Percentiles rank a stretch among this genome's conserved stretches.
Evolutionary conservation across 2,113 vertebrate genomes (phyloP).

Genomic region (Alectura lathami): DNA sequence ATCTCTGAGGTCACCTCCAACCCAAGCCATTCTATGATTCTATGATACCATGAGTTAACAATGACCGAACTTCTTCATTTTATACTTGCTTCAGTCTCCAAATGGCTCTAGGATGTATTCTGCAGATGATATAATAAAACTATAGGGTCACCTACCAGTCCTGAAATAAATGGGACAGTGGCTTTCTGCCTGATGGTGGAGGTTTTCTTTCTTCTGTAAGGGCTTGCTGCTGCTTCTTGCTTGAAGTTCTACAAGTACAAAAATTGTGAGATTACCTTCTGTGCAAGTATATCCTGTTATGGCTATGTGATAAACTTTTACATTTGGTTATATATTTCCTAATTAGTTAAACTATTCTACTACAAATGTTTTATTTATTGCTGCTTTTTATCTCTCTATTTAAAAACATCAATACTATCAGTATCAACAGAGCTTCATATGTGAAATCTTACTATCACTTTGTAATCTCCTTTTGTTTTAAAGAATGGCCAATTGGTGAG

Average conservation of each 20-base stretch:
- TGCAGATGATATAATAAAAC: not conserved
- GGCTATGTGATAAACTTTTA: not conserved
- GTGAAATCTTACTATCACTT: not conserved
- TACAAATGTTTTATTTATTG: not conserved
- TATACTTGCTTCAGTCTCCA: not conserved
- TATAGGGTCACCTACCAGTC: not conserved
- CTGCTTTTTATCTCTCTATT: not conserved
- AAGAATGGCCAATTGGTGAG: not conserved
- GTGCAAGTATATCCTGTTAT: not conserved
- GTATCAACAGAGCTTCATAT: not conserved
- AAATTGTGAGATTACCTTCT: not conserved
- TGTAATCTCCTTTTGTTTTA: not conserved
- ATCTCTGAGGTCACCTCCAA: no score
- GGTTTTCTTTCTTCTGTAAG: not conserved
- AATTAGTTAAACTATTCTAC: not conserved
- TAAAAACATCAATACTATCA: not conserved
- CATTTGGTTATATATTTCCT: not conserved
- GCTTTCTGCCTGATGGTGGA: not conserved
- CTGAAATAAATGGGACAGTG: not conserved
- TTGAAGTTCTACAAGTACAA: not conserved
- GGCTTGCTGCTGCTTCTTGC: not conserved
- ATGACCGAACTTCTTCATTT: not conserved
- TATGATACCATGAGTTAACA: not conserved
- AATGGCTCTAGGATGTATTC: not conserved
- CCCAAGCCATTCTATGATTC: no score